phyloP scores from a whole-genome alignment of 2,888 invertebrate genomes.

The Endotricha flammealis region DNA sequence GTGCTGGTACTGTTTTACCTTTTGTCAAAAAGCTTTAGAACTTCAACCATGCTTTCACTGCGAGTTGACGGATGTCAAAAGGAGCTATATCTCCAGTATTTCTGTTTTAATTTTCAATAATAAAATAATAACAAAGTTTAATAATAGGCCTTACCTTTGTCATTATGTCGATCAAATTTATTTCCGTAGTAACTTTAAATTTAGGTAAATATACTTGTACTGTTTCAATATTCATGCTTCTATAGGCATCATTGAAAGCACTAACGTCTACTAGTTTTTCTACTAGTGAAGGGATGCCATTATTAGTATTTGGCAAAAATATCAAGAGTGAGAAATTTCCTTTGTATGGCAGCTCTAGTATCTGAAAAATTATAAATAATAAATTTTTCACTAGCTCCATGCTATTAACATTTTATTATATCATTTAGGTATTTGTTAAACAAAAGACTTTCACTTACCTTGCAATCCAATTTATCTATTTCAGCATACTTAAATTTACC shows the following conservation, averaged over 20 bases:
- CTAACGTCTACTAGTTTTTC: constrained; percentile 21
- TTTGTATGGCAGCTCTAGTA: constrained; percentile 32
- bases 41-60: too few species aligned
- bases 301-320: constrained; percentile 27
- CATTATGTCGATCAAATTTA: constrained; percentile 27
- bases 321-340: constrained; percentile 28
- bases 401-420: too few species aligned
- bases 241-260: constrained; percentile 15
- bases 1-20: too few species aligned
- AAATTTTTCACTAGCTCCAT: too few species aligned
- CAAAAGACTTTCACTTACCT: too few species aligned
- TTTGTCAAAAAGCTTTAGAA: too few species aligned
- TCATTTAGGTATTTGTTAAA: too few species aligned
- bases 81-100: too few species aligned
- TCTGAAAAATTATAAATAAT: constrained; percentile 33
- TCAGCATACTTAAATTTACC: constrained; percentile 14
- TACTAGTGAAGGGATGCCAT: constrained; percentile 20
- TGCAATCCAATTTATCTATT: not conserved
- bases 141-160: constrained; percentile 25
- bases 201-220: constrained; percentile 31
- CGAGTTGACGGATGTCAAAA: too few species aligned
- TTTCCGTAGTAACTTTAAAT: constrained; percentile 22
- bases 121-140: too few species aligned
- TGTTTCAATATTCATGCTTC: constrained; percentile 11
- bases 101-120: too few species aligned